A percentile compares a stretch with the other conserved stretches of the same genome.
Evolutionary conservation across 2,888 invertebrate genomes (phyloP).

Genomic region (Cantharis lateralis): DNA sequence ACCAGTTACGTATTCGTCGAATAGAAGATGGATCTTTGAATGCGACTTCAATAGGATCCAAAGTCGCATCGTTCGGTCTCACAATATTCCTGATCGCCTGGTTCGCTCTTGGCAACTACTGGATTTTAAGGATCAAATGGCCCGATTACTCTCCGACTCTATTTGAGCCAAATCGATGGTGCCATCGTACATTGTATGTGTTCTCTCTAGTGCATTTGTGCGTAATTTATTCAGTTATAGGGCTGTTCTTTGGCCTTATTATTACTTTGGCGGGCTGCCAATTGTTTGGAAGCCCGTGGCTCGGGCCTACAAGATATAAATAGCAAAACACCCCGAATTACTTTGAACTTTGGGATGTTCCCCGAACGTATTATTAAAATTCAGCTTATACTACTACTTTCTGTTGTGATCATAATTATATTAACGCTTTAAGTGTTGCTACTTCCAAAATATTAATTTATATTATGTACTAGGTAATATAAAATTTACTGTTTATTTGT

Average conservation of each 20-base stretch:
- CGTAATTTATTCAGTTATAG: conserved; percentile 69
- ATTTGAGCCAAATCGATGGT: conserved; percentile 80
- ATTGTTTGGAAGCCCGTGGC: conserved; percentile 72
- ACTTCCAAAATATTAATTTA: conserved; percentile 18
- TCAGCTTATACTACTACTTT: conserved; percentile 5
- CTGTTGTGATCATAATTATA: conserved; percentile 1
- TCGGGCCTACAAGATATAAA: conserved; percentile 68
- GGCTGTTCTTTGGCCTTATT: conserved; percentile 61
- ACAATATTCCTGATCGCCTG: conserved; percentile 72
- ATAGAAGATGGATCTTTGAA: conserved; percentile 53
- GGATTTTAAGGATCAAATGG: conserved; percentile 78
- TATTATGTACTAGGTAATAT: neutral
- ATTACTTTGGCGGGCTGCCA: conserved; percentile 69
- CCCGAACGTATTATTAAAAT: conserved; percentile 48
- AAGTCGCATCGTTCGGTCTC: conserved; percentile 68
- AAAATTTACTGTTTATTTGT: neutral
- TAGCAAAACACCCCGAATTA: conserved; percentile 59
- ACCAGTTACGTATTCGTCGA: conserved; percentile 66
- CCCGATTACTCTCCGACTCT: conserved; percentile 74
- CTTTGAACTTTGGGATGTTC: conserved; percentile 52
- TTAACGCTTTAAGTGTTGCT: conserved; percentile 25
- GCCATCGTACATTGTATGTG: conserved; percentile 76
- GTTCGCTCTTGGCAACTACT: conserved; percentile 69
- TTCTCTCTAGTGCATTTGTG: conserved; percentile 76
- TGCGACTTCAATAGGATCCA: conserved; percentile 62